Conservation (phyloP, 1,140 invertebrate species). For the Saccostrea glomerata region DNA sequence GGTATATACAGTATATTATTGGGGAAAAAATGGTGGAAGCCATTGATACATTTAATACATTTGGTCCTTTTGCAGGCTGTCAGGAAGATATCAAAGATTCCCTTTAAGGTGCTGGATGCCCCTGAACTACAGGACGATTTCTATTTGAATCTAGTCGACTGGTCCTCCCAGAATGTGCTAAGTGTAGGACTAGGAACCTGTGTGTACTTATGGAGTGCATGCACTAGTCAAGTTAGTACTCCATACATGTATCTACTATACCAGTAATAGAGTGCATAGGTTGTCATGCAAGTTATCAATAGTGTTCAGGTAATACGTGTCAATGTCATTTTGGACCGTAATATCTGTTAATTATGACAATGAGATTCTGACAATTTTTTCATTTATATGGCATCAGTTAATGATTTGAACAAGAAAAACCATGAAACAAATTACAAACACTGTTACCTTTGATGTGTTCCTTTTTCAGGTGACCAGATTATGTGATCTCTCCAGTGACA, state of each 20-base stretch:
- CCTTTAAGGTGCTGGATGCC: constrained; percentile 98
- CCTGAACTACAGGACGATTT: constrained; percentile 99
- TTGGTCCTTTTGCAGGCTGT: constrained; percentile 81
- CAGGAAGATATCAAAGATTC: constrained; percentile 97
- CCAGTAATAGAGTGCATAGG: background rate
- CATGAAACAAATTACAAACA: too few relatives aligned
- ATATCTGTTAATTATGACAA: too few relatives aligned
- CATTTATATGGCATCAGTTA: too few relatives aligned
- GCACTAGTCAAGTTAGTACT: constrained; percentile 91
- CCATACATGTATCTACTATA: background rate
- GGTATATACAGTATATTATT: background rate
- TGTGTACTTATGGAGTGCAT: constrained; percentile 99
- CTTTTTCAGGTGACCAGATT: constrained; percentile 88
- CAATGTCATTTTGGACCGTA: too few relatives aligned
- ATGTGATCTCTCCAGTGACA: constrained; percentile 95
- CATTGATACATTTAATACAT: background rate
- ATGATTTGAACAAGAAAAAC: too few relatives aligned
- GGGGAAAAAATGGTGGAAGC: too few relatives aligned
- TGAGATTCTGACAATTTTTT: too few relatives aligned
- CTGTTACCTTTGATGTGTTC: too few relatives aligned
- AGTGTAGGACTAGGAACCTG: constrained; percentile 99
- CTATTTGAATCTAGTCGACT: constrained; percentile 99
- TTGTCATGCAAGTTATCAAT: too few relatives aligned
- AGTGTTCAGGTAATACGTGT: too few relatives aligned
- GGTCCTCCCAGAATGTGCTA: constrained; percentile 99